These are phyloP conservation scores for Rutpela maculata DNA, from an alignment of 2,888 invertebrate species.

Conservation along the genomic window DNA sequence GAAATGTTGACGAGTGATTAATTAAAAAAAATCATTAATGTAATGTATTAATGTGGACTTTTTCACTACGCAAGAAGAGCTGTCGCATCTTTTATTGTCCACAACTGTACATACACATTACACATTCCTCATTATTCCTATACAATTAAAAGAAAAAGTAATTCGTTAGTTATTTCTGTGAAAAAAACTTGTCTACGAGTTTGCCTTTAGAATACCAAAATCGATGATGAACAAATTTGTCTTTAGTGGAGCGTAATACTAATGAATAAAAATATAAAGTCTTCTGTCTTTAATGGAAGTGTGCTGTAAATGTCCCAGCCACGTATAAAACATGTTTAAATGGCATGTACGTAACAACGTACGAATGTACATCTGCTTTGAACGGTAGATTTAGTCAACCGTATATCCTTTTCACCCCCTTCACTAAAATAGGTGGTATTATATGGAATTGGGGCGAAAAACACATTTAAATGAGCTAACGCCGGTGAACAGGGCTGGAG, in stretches of 20 bases:
- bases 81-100: no score
- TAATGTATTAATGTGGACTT: no score
- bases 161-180: not conserved
- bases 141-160: not conserved
- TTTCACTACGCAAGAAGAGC: no score
- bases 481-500: not conserved
- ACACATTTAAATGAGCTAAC: constrained; percentile 18
- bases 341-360: not conserved
- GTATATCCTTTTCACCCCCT: constrained; percentile 27
- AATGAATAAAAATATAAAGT: not conserved
- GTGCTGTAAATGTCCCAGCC: not conserved
- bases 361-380: constrained; percentile 27
- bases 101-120: no score
- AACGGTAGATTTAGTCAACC: constrained; percentile 28
- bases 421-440: constrained; percentile 4
- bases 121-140: no score
- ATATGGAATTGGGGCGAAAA: constrained; percentile 18
- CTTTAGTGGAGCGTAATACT: not conserved
- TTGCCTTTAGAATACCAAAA: not conserved
- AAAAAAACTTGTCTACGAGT: not conserved
- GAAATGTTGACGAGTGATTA: no score
- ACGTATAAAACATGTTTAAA: constrained; percentile 5
- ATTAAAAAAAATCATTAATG: no score
- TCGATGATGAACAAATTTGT: not conserved
- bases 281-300: constrained; percentile 10